Base-by-base conservation (phyloP, 2,888 invertebrate species). In the Drepana falcataria region DNA sequence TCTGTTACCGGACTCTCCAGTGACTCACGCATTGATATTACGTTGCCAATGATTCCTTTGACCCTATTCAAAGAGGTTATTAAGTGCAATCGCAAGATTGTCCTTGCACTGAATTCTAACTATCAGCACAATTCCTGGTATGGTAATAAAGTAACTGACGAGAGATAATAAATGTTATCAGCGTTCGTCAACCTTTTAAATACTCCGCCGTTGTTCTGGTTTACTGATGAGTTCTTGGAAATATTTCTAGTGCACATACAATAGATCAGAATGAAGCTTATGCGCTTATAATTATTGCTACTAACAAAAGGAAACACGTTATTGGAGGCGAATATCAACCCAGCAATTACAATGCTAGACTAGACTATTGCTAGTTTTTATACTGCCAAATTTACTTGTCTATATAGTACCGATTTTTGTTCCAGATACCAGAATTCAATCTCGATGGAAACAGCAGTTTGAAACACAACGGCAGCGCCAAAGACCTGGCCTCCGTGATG, bases 401-500 rank as follows among this genome's bases (percentile, higher is more conserved):
- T 35, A 6, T 37, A 49, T 37, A 3, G 4, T 40, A 35, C 34
- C 51, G 61, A 58, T 53, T 53, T 34, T 82, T 79, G 71, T 80
- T 83, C 35, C 81, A 91, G 91, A 85, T 91, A 81, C 88, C 93
- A 69, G 93, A 93, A 71, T 93, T 93, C 79, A 89, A 91, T 60
- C 87, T 91, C 78, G 93, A 93, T 87, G 92, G 92, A 69, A 87
- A 79, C 78, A 92, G 85, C 78, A 92, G 91, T 75, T 81, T 89
- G 68, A 88, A 86, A 63, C 85, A 87, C 75, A 90, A 89, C 89
- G 90, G 91, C 68, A 88, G 87, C 66, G 78, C 87, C 81, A 89
- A 92, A 66, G 94, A 95, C 68, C 87, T 94, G 89, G 92, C 93
- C 66, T 92, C 94, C 76, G 93, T 94, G 75, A 94, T 95, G 92